Percentiles rank a stretch among this genome's conserved stretches.
phyloP scores from a whole-genome alignment of 2,888 invertebrate genomes.

The Phaonia tiefii region DNA sequence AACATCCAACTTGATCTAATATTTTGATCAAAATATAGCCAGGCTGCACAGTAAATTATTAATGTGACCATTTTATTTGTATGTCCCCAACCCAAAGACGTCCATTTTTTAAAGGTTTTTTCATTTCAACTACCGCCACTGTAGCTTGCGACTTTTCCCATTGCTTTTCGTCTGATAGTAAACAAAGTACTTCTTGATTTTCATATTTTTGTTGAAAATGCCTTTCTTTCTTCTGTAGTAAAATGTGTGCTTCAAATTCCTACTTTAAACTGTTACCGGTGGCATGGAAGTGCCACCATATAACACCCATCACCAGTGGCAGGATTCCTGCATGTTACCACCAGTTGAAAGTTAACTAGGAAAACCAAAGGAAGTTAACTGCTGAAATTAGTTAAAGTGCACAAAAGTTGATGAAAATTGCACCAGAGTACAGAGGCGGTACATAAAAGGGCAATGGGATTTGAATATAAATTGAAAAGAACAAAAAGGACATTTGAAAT shows the following conservation, averaged over 20 bases:
- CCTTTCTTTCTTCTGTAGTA: conserved; percentile 2
- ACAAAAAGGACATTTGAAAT: too few relatives aligned
- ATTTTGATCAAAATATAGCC: too few relatives aligned
- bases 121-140: conserved; percentile 29
- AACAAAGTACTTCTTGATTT: conserved; percentile 54
- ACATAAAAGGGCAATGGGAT: too few relatives aligned
- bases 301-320: conserved; percentile 40
- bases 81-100: too few relatives aligned
- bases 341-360: conserved; percentile 75
- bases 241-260: too few relatives aligned
- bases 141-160: conserved; percentile 38
- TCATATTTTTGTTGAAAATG: neutral
- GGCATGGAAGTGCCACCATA: conserved; percentile 40
- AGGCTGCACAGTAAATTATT: too few relatives aligned
- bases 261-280: conserved; percentile 21
- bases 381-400: conserved; percentile 78
- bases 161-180: conserved; percentile 49
- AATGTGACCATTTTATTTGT: too few relatives aligned
- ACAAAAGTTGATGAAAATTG: conserved; percentile 76
- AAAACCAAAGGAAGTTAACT: conserved; percentile 80
- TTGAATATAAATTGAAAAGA: too few relatives aligned
- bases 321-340: conserved; percentile 70
- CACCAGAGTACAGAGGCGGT: conserved; percentile 63
- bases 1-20: too few relatives aligned
- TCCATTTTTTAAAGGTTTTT: too few relatives aligned